Percentiles rank a stretch among this genome's conserved stretches.
Conservation (phyloP, 53 echinoderm and acorn worm species). For the Patiria pectinifera region DNA sequence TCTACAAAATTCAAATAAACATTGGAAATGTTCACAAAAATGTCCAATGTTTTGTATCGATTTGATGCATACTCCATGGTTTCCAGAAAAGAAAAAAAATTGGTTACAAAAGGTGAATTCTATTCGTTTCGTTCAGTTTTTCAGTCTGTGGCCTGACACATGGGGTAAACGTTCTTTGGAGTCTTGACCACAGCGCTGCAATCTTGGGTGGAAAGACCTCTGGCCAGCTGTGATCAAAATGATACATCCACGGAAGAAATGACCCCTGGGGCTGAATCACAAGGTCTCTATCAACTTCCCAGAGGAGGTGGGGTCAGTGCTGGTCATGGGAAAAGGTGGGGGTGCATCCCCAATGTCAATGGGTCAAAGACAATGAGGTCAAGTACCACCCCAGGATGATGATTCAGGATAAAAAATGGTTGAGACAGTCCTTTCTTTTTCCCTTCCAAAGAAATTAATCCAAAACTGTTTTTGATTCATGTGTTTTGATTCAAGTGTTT, state of each 20-base stretch:
- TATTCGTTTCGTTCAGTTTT: too few relatives aligned
- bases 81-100: too few relatives aligned
- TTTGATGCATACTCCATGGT: too few relatives aligned
- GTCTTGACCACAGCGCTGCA: too few relatives aligned
- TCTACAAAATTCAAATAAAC: too few relatives aligned
- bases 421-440: background rate
- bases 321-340: background rate
- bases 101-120: too few relatives aligned
- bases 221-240: background rate
- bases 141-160: too few relatives aligned
- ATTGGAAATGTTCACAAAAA: too few relatives aligned
- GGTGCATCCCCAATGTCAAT: background rate
- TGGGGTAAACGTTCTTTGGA: too few relatives aligned
- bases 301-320: conserved; percentile 4
- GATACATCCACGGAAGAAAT: background rate
- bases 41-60: too few relatives aligned
- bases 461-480: background rate
- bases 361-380: background rate
- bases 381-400: background rate
- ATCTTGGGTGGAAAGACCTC: background rate
- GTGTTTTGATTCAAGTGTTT: background rate
- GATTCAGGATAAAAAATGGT: background rate
- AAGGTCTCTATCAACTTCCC: background rate
- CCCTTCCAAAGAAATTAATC: background rate
- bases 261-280: background rate